Evolutionary conservation across 1,140 invertebrate species (phyloP).

Genomic region (Ceratina calcarata): DNA sequence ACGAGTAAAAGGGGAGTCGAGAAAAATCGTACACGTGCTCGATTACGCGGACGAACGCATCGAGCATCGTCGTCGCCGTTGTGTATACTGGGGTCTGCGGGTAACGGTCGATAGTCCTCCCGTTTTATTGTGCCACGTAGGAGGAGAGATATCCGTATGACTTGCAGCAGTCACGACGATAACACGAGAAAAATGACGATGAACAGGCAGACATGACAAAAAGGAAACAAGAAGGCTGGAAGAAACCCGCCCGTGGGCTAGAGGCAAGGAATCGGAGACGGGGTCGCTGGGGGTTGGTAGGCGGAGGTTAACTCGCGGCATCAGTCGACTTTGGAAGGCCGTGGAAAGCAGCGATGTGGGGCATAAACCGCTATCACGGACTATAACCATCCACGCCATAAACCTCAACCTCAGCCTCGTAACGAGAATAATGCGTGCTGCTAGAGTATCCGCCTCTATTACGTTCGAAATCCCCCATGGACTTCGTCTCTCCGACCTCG

Average conservation of each 20-base stretch:
- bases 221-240: neutral
- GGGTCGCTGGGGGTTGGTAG: neutral
- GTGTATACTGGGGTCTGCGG: constrained; percentile 4
- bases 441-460: constrained; percentile 73
- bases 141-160: constrained; percentile 26
- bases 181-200: constrained; percentile 49
- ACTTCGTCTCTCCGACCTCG: constrained; percentile 52
- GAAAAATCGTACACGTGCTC: constrained; percentile 5
- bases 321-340: constrained; percentile 50
- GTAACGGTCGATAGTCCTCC: constrained; percentile 25
- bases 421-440: constrained; percentile 75
- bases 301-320: constrained; percentile 50
- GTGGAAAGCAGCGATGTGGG: constrained; percentile 55
- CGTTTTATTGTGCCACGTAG: constrained; percentile 37
- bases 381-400: constrained; percentile 71
- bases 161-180: constrained; percentile 25
- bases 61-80: neutral
- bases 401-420: constrained; percentile 61
- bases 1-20: neutral
- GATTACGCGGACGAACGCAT: constrained; percentile 29
- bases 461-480: constrained; percentile 72
- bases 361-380: constrained; percentile 71
- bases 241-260: neutral
- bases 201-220: neutral
- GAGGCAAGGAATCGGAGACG: neutral